These are phyloP conservation scores for Sussaba pulchella DNA, from an alignment of 2,888 invertebrate genomes.

Conservation along the genomic window DNA sequence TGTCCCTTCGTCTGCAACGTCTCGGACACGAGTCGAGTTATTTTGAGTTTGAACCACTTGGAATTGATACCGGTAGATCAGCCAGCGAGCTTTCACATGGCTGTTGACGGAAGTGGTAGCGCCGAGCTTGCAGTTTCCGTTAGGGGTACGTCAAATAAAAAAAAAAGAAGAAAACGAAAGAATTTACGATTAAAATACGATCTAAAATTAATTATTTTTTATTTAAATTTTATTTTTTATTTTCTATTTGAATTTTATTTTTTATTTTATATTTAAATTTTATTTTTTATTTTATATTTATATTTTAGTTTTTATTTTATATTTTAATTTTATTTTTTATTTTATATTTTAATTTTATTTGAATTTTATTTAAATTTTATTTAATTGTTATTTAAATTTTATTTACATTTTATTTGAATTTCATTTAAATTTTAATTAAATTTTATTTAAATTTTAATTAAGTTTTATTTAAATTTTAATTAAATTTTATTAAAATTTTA, in stretches of 20 bases:
- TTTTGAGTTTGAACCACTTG: conserved; percentile 90
- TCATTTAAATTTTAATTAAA: too few species aligned
- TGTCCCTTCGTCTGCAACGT: conserved; percentile 96
- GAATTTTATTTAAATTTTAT: conserved; percentile 5
- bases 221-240: background rate
- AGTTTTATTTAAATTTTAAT: background rate
- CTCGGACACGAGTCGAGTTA: conserved; percentile 91
- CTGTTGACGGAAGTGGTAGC: conserved; percentile 88
- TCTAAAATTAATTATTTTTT: background rate
- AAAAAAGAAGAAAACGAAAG: conserved; percentile 5
- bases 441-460: background rate
- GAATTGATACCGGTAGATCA: conserved; percentile 95
- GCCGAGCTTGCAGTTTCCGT: conserved; percentile 96
- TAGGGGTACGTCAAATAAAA: conserved; percentile 84
- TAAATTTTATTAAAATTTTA: background rate
- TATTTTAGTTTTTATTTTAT: background rate
- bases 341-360: too few species aligned
- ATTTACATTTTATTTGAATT: background rate
- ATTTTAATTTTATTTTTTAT: too few species aligned
- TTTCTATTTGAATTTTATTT: too few species aligned
- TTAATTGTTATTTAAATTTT: background rate
- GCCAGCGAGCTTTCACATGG: conserved; percentile 92
- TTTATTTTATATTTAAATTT: background rate
- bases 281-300: conserved; percentile 9
- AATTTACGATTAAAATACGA: background rate